Evolutionary conservation across 2,113 vertebrate genomes (phyloP).

Genomic region (Toxotes chatareus): DNA sequence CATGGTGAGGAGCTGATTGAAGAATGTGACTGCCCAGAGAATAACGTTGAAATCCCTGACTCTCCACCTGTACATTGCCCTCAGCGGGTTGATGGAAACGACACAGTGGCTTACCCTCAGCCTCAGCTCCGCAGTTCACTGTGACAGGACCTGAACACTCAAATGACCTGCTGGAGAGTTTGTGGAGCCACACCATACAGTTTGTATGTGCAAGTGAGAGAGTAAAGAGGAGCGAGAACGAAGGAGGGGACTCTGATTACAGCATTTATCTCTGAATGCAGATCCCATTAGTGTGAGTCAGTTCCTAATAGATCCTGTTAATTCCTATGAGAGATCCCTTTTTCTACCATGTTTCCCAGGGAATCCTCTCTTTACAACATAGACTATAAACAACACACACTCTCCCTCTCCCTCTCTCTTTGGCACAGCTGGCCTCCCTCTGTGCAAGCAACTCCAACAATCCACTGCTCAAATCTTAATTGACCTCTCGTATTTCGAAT

Average conservation of each 20-base stretch:
- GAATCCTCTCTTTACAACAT: background rate
- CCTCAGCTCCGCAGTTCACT: background rate
- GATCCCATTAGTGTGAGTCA: background rate
- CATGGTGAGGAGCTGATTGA: background rate
- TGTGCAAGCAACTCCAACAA: background rate
- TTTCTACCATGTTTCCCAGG: background rate
- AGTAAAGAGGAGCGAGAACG: background rate
- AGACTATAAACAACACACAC: background rate
- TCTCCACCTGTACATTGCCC: background rate
- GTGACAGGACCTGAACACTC: conserved; percentile 17
- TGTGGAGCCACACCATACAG: background rate
- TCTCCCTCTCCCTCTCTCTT: background rate
- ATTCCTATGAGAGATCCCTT: background rate
- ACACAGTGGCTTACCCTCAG: conserved; percentile 16
- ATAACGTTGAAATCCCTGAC: background rate
- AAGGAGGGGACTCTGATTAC: background rate
- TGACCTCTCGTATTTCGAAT: conserved; percentile 5
- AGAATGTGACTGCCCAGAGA: background rate
- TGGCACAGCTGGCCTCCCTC: background rate
- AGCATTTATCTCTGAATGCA: background rate
- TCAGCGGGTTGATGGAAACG: conserved; percentile 2
- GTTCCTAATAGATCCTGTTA: background rate
- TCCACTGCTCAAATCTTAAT: conserved; percentile 28
- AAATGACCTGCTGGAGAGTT: background rate
- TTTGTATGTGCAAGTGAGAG: background rate